Conservation (phyloP, 2,797 vertebrate genomes). For the Hemibagrus guttatus region DNA sequence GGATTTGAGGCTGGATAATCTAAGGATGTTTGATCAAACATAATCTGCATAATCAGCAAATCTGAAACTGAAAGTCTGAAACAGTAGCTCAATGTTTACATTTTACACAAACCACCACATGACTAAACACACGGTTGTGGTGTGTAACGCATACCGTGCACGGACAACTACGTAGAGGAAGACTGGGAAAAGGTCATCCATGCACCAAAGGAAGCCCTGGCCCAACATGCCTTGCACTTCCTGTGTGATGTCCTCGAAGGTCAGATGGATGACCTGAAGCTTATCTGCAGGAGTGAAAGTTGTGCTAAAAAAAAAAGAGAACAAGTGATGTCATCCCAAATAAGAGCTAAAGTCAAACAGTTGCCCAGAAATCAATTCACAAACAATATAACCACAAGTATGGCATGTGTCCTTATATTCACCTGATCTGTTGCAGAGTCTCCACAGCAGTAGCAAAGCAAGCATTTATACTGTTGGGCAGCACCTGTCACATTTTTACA, state of each 20-base stretch:
- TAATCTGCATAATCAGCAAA: not conserved
- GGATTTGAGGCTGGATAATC: not conserved
- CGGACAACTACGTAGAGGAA: constrained; percentile 96
- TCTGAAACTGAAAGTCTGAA: no score
- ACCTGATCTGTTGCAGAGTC: constrained; percentile 97
- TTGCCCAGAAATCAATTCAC: not conserved
- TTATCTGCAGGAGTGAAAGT: constrained; percentile 95
- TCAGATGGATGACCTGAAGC: constrained; percentile 90
- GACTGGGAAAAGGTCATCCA: constrained; percentile 96
- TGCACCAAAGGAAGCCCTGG: constrained; percentile 90
- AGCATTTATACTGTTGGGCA: constrained; percentile 86
- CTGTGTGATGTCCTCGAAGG: constrained; percentile 94
- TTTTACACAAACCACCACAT: constrained; percentile 10
- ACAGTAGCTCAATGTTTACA: not conserved
- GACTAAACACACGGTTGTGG: not conserved
- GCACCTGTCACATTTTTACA: constrained; percentile 74
- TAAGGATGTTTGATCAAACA: not conserved
- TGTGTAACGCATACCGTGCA: constrained; percentile 79
- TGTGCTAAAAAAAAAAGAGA: constrained; percentile 75
- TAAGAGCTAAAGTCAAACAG: not conserved
- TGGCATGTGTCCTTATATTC: constrained; percentile 52
- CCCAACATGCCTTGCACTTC: constrained; percentile 83
- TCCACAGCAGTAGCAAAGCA: constrained; percentile 93
- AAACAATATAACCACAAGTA: not conserved
- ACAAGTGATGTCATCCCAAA: not conserved